Percentiles rank a stretch among this genome's conserved stretches.
Conservation (phyloP, 1,140 invertebrate genomes). For the Heliothis virescens region DNA sequence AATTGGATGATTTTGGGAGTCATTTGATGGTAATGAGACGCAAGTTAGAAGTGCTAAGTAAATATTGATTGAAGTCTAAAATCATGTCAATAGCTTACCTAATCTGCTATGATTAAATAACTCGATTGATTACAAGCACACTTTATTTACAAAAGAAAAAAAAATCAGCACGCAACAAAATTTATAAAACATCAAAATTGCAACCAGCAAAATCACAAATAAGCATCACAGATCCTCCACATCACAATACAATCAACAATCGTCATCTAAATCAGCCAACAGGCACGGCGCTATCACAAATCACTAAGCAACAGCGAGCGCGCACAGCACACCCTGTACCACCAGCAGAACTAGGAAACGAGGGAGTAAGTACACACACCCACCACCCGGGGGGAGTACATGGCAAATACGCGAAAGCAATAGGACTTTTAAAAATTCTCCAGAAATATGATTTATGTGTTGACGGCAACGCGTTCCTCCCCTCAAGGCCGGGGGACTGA, state of each 20-base stretch:
- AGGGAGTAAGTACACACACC: slow-evolving; percentile 84
- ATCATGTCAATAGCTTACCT: too few relatives aligned
- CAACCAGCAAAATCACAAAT: neutral
- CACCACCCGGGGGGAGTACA: slow-evolving; percentile 79
- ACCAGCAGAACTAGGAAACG: slow-evolving; percentile 83
- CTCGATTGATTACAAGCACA: too few relatives aligned
- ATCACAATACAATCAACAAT: neutral
- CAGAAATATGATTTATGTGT: slow-evolving; percentile 87
- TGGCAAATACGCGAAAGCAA: slow-evolving; percentile 86
- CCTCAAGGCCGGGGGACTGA: slow-evolving; percentile 83
- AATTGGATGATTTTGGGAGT: neutral
- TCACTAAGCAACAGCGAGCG: slow-evolving; percentile 49
- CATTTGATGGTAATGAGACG: neutral
- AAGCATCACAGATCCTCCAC: neutral
- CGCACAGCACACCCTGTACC: slow-evolving; percentile 68
- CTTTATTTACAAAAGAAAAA: too few relatives aligned
- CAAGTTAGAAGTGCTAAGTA: neutral
- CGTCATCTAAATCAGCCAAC: slow-evolving; percentile 1
- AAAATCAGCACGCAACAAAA: neutral
- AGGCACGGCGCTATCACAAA: slow-evolving; percentile 51
- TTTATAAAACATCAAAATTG: neutral
- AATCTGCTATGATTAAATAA: too few relatives aligned
- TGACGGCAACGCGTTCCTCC: slow-evolving; percentile 80
- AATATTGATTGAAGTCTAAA: too few relatives aligned
- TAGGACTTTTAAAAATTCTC: slow-evolving; percentile 87